Evolutionary conservation across 2,797 vertebrate species (phyloP).

Genomic region (Megalops cyprinoides): DNA sequence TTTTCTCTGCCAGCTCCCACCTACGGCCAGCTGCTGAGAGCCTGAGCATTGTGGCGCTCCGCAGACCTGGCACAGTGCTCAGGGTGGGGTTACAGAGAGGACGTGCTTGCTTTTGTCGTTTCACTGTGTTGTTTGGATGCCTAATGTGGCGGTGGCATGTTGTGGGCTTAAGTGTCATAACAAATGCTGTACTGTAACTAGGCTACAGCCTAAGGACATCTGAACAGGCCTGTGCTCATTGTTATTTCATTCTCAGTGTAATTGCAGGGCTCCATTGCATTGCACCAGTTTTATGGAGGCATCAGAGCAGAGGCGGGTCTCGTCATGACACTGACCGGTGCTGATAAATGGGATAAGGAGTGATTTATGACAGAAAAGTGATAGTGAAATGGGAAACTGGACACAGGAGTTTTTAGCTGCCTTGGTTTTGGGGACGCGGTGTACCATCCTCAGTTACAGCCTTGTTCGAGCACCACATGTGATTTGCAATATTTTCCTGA

Average conservation of each 20-base stretch:
- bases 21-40: constrained; percentile 34
- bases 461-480: not conserved
- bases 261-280: too few species aligned
- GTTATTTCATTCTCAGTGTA: too few species aligned
- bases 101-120: not conserved
- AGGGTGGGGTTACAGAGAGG: not conserved
- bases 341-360: not conserved
- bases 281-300: too few species aligned
- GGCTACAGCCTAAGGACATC: too few species aligned
- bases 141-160: not conserved
- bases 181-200: too few species aligned
- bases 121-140: not conserved
- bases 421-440: not conserved
- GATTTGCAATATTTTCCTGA: not conserved
- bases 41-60: constrained; percentile 32
- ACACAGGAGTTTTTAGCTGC: not conserved
- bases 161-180: too few species aligned
- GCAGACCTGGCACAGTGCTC: not conserved
- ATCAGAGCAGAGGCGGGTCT: not conserved
- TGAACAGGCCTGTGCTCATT: too few species aligned
- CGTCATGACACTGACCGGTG: too few species aligned
- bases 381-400: not conserved
- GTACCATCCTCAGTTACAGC: constrained; percentile 8
- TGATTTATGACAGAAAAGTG: constrained; percentile 9
- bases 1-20: constrained; percentile 31